Percentiles rank a stretch among this genome's conserved stretches.
Conservation (phyloP, 2,113 vertebrate species). For the Philantomba maxwellii region DNA sequence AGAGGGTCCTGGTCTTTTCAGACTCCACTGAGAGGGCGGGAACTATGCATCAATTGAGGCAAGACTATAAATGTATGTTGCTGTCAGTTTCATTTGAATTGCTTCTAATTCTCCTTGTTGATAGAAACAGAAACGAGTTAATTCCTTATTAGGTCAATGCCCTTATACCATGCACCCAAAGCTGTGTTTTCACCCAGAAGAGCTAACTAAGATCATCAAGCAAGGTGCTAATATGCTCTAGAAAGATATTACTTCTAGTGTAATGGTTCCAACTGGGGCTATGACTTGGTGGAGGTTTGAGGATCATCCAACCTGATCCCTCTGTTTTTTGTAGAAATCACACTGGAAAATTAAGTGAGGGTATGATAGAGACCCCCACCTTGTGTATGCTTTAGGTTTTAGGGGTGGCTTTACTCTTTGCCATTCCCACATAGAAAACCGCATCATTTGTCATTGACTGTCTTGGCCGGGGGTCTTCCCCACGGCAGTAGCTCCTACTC, state of each 20-base stretch:
- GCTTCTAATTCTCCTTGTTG: not conserved
- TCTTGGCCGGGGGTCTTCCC: not conserved
- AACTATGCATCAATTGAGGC: not conserved
- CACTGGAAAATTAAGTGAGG: not conserved
- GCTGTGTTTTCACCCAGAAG: not conserved
- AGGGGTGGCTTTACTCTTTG: not conserved
- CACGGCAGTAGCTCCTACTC: not conserved
- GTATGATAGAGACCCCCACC: not conserved
- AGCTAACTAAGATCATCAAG: not conserved
- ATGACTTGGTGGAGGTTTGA: not conserved
- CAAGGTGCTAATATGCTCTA: not conserved
- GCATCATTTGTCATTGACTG: not conserved
- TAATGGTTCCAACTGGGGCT: not conserved
- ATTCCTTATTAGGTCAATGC: not conserved
- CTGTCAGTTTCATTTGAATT: not conserved
- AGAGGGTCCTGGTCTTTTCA: not conserved
- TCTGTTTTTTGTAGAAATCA: not conserved
- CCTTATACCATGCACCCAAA: not conserved
- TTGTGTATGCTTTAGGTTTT: not conserved
- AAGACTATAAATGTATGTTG: not conserved
- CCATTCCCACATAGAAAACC: not conserved
- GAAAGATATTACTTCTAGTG: not conserved
- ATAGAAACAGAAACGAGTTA: not conserved
- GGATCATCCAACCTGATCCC: not conserved
- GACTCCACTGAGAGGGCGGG: not conserved